Conservation (phyloP, 1,140 invertebrate genomes). For the Drosophila novamexicana region DNA sequence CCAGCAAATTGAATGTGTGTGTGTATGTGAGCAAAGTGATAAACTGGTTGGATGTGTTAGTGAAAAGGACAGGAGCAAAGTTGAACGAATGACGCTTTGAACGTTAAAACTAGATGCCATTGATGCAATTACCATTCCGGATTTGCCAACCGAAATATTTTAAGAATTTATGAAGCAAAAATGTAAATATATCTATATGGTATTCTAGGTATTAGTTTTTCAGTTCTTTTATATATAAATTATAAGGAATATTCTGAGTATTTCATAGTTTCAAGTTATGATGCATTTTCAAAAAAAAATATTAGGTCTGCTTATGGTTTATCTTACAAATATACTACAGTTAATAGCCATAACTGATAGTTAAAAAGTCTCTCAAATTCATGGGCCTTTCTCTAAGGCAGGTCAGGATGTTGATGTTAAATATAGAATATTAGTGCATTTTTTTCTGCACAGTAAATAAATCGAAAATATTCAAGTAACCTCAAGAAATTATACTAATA, state of each 20-base stretch:
- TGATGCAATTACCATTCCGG: constrained; percentile 32
- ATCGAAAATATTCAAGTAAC: too few species aligned
- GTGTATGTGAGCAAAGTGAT: constrained; percentile 24
- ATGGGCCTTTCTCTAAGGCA: too few species aligned
- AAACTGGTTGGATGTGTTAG: constrained; percentile 40
- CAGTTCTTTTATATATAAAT: not conserved
- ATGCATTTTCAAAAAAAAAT: too few species aligned
- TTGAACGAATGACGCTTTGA: constrained; percentile 15
- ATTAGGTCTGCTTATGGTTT: too few species aligned
- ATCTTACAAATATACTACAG: too few species aligned
- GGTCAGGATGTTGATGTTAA: too few species aligned
- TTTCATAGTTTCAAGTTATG: too few species aligned
- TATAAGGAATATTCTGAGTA: not conserved
- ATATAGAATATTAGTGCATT: too few species aligned
- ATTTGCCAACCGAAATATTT: constrained; percentile 8
- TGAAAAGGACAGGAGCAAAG: constrained; percentile 45
- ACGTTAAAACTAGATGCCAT: constrained; percentile 20
- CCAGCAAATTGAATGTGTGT: constrained; percentile 72
- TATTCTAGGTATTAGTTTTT: not conserved
- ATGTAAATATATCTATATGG: constrained; percentile 5
- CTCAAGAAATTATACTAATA: too few species aligned
- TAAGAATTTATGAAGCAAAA: constrained; percentile 6
- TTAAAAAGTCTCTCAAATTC: too few species aligned
- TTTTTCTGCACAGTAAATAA: too few species aligned
- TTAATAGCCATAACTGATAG: too few species aligned